Conservation (phyloP, 2,888 invertebrate species). For the Atethmia centrago region DNA sequence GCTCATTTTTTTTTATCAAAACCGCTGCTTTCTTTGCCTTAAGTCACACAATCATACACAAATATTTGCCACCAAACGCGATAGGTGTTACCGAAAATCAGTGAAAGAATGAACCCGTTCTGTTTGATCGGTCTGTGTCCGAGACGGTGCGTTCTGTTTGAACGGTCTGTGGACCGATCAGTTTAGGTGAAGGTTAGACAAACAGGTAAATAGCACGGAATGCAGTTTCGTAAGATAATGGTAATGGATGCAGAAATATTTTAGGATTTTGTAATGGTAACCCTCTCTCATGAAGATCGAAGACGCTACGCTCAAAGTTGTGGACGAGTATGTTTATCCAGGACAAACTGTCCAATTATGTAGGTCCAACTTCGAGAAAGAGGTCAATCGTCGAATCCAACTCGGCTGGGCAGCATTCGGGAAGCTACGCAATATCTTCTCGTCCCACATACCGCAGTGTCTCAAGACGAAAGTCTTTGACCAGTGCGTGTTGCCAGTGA, state of each 20-base stretch:
- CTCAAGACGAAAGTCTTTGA: too few relatives aligned
- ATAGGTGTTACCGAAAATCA: slow-evolving; percentile 59
- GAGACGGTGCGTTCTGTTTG: slow-evolving; percentile 11
- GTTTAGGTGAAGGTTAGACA: slow-evolving; percentile 42
- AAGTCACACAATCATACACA: slow-evolving; percentile 59
- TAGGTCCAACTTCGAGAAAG: too few relatives aligned
- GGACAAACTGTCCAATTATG: too few relatives aligned
- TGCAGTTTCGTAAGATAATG: slow-evolving; percentile 44
- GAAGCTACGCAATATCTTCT: too few relatives aligned
- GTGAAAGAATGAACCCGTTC: slow-evolving; percentile 30
- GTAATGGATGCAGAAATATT: slow-evolving; percentile 25
- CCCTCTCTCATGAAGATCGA: too few relatives aligned
- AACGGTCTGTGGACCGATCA: neutral
- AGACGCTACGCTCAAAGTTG: too few relatives aligned
- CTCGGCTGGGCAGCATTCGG: too few relatives aligned
- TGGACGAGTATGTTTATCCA: too few relatives aligned
- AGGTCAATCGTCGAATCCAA: too few relatives aligned
- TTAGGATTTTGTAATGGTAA: slow-evolving; percentile 21
- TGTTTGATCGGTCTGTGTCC: slow-evolving; percentile 12
- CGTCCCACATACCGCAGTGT: too few relatives aligned
- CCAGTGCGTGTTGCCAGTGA: too few relatives aligned
- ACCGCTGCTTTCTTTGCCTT: slow-evolving; percentile 31
- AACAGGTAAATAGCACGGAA: slow-evolving; percentile 17
- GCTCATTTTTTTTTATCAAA: neutral
- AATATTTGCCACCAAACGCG: slow-evolving; percentile 70